These are phyloP conservation scores for Tenthredo livida DNA, from an alignment of 2,888 invertebrate genomes.

Conservation along the genomic window DNA sequence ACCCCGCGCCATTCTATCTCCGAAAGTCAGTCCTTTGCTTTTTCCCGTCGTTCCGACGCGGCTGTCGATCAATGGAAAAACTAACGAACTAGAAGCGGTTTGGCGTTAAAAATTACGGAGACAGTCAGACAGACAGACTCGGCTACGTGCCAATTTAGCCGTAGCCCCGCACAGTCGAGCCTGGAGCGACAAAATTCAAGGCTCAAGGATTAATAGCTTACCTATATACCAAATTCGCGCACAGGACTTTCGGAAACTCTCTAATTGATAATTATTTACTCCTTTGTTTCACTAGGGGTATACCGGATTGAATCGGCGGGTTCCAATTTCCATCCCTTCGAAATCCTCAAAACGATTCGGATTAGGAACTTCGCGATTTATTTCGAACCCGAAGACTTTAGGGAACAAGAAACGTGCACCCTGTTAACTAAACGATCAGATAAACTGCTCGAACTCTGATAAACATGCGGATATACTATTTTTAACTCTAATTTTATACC, in stretches of 20 bases:
- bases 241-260: constrained; percentile 5
- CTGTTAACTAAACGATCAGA: constrained; percentile 28
- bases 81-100: constrained; percentile 52
- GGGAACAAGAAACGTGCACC: not conserved
- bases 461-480: not conserved
- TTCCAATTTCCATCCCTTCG: constrained; percentile 1
- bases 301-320: not conserved
- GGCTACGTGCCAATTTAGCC: constrained; percentile 36
- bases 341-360: constrained; percentile 25
- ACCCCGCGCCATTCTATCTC: constrained; percentile 25
- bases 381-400: not conserved
- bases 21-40: not conserved
- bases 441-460: not conserved
- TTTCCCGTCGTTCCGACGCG: not conserved
- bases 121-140: constrained; percentile 25
- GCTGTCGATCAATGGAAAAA: constrained; percentile 38
- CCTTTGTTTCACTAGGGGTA: not conserved
- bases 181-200: constrained; percentile 9
- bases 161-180: not conserved
- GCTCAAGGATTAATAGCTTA: constrained; percentile 8
- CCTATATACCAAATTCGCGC: not conserved
- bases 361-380: not conserved
- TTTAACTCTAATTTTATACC: not conserved
- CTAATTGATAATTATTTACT: constrained; percentile 40
- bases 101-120: not conserved